Percentiles rank a stretch among this genome's conserved stretches.
Conservation (phyloP, 2,113 vertebrate genomes). For the Acrocephalus arundinaceus region DNA sequence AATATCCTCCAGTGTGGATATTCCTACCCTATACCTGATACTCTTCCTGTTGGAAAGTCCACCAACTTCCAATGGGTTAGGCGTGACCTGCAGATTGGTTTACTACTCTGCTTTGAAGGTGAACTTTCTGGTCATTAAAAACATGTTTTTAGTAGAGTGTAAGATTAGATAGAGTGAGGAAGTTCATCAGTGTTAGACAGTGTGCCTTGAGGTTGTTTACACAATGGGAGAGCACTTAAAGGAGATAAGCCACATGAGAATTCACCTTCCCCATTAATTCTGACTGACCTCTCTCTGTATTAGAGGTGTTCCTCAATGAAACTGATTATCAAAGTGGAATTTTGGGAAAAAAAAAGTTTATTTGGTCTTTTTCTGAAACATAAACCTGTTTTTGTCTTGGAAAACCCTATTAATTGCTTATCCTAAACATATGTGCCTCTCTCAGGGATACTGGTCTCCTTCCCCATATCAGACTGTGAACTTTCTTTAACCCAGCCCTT, state of each 20-base stretch:
- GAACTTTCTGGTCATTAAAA: neutral
- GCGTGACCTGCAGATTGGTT: neutral
- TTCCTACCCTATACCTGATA: neutral
- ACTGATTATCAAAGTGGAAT: neutral
- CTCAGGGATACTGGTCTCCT: neutral
- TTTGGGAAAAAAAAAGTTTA: neutral
- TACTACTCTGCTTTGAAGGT: neutral
- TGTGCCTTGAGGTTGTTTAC: neutral
- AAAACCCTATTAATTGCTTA: neutral
- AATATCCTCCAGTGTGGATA: neutral
- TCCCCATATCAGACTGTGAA: neutral
- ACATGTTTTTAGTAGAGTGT: neutral
- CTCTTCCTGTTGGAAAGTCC: neutral
- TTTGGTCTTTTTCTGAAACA: neutral
- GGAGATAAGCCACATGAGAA: neutral
- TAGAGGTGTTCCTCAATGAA: neutral
- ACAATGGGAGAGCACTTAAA: fast-evolving
- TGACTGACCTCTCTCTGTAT: neutral
- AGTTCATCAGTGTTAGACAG: neutral
- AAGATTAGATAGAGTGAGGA: neutral
- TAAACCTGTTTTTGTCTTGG: neutral
- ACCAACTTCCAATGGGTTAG: neutral
- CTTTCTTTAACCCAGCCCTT: conserved; percentile 35
- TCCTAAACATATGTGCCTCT: neutral
- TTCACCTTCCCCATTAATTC: neutral